Evolutionary conservation across 2,888 invertebrate genomes (phyloP), one percentile per base, ranked within the genome.

Genomic region (Chironomus tentans): DNA sequence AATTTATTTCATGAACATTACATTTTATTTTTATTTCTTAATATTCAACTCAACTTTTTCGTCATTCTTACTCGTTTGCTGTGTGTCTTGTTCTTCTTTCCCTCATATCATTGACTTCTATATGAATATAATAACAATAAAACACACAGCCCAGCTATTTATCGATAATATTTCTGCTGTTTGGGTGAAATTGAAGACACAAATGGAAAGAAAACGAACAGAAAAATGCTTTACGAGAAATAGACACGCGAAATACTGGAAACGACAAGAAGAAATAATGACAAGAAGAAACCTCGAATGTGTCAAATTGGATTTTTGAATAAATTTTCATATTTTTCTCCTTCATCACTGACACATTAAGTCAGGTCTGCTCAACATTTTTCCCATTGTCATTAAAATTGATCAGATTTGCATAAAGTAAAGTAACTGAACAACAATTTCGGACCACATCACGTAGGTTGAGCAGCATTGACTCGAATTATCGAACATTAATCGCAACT

Each of bases 11-110:
- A 28, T 28, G 48, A 22, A 13, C 47, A 22, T 70, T 70, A 70
- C 15, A 50, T 70, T 70, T 70, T 70, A 70, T 70, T 70, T 70
- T 70, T 70, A 70, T 70, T 70, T 70, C 70, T 70, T 70, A 70
- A 70, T 70, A 70, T 70, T 24, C 48, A n/a, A n/a, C 56, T 18
- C 56, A 56, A 70, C 50, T 21, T 7, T 18, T n/a, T 12, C 70
- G n/a, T n/a, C n/a, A n/a, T n/a, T n/a, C n/a, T n/a, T n/a, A n/a
- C n/a, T n/a, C n/a, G n/a, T n/a, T n/a, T n/a, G n/a, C n/a, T n/a
- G n/a, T 18, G n/a, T 50, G 15, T n/a, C 70, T 18, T n/a, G 28
- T 28, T 28, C 18, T 28, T 28, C 18, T 48, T 7, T 21, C 22
- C 21, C 48, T 22, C 15, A 46, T 18, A n/a, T 50, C 50, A 50